Conservation (phyloP, 2,797 vertebrate genomes). For the Molothrus ater region DNA sequence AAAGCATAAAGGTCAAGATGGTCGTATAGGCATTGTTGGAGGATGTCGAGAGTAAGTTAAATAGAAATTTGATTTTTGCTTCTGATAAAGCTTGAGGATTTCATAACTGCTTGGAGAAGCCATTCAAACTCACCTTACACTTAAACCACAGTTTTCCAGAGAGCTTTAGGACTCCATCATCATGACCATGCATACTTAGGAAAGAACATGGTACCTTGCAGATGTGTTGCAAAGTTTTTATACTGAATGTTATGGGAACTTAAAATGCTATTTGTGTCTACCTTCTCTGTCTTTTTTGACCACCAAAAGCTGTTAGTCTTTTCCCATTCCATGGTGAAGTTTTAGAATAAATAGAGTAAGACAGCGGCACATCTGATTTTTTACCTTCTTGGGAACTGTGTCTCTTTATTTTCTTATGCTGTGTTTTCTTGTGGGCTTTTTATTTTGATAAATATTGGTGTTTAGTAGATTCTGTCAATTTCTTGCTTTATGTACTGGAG, state of each 20-base stretch:
- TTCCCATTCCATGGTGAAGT: not conserved
- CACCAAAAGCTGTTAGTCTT: not conserved
- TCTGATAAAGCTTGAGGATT: not conserved
- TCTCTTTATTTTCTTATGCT: not conserved
- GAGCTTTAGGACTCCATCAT: not conserved
- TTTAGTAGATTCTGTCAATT: not conserved
- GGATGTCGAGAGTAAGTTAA: slow-evolving; percentile 94
- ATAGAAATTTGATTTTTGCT: not conserved
- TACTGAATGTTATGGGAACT: not conserved
- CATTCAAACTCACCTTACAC: not conserved
- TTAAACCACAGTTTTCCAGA: not conserved
- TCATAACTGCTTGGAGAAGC: not conserved
- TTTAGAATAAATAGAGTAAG: not conserved
- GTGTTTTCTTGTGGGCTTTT: not conserved
- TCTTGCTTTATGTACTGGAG: not conserved
- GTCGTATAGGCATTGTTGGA: slow-evolving; percentile 92
- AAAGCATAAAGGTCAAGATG: slow-evolving; percentile 97
- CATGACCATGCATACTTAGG: not conserved
- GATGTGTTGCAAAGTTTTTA: not conserved
- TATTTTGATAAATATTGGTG: not conserved
- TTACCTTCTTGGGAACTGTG: not conserved
- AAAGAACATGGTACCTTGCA: not conserved
- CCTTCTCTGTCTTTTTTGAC: not conserved
- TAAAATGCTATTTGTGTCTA: not conserved
- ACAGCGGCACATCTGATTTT: not conserved